Conservation (phyloP, 2,113 vertebrate genomes). For the Varanus salvator region DNA sequence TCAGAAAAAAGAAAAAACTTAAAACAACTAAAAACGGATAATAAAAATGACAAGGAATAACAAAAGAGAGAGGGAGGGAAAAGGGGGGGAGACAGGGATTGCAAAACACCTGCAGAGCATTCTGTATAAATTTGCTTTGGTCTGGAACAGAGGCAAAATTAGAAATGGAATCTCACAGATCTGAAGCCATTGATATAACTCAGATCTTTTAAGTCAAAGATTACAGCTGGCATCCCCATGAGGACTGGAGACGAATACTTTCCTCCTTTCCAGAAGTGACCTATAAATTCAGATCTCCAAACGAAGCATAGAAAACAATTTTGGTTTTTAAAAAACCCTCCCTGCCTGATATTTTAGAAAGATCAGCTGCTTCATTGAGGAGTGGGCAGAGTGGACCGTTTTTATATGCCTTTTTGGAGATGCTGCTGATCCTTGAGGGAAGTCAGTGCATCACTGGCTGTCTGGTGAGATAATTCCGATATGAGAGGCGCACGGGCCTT, state of each 20-base stretch:
- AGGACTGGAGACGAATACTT: neutral
- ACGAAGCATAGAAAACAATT: fast-evolving
- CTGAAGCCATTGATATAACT: neutral
- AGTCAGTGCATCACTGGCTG: neutral
- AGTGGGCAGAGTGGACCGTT: fast-evolving
- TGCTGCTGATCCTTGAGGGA: neutral
- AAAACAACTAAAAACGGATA: no score
- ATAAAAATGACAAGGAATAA: no score
- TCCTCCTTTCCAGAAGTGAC: conserved; percentile 6
- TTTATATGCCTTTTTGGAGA: fast-evolving
- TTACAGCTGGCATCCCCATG: neutral
- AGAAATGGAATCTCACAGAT: neutral
- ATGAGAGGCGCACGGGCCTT: neutral
- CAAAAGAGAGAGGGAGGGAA: no score
- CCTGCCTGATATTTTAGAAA: neutral
- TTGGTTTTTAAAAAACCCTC: fast-evolving
- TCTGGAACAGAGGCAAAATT: neutral
- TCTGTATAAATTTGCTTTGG: neutral
- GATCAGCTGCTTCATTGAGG: neutral
- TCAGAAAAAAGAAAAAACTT: no score
- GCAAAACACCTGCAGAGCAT: neutral
- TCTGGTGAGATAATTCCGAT: neutral
- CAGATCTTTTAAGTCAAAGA: neutral
- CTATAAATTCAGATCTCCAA: conserved; percentile 2
- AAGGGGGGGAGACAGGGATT: no score